Evolutionary conservation across 2,113 vertebrate species (phyloP).

Genomic region (Aramus guarauna): DNA sequence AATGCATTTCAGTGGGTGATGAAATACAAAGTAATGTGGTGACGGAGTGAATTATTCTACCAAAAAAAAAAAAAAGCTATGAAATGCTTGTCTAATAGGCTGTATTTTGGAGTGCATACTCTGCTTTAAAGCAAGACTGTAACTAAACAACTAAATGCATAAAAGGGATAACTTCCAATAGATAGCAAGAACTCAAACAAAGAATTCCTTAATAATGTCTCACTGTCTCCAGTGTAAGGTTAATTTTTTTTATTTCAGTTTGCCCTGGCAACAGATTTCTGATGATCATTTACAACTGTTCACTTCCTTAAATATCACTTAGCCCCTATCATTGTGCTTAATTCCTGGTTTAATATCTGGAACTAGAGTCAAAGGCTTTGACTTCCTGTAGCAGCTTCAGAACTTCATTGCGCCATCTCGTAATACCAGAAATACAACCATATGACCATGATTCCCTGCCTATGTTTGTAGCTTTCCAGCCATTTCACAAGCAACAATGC

Average conservation of each 20-base stretch:
- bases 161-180: background rate
- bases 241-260: background rate
- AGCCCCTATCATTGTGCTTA: background rate
- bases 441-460: background rate
- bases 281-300: background rate
- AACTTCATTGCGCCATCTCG: background rate
- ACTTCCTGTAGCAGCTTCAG: background rate
- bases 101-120: background rate
- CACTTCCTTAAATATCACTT: background rate
- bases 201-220: background rate
- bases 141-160: background rate
- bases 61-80: background rate
- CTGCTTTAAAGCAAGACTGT: background rate
- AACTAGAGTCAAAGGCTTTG: background rate
- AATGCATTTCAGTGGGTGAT: background rate
- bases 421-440: background rate
- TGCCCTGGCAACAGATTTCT: background rate
- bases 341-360: background rate
- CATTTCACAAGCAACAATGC: background rate
- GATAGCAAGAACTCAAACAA: background rate
- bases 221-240: background rate
- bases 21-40: background rate
- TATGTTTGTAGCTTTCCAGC: background rate
- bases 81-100: background rate
- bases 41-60: background rate